Evolutionary conservation across 2,797 vertebrate species (phyloP).

Genomic region (Dryobates pubescens): DNA sequence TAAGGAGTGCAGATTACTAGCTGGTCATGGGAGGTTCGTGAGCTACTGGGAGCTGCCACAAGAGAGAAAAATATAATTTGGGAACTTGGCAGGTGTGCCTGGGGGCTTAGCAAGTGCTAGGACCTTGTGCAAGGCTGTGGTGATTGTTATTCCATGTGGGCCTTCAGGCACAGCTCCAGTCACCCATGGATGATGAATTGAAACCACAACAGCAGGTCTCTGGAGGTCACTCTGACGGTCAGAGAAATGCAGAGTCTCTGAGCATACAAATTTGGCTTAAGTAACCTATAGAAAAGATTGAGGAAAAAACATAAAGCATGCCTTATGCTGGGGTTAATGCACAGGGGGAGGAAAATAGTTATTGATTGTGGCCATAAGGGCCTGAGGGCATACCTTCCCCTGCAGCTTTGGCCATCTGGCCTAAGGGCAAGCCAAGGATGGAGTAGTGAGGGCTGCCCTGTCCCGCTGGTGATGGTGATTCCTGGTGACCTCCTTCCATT

Average conservation of each 20-base stretch:
- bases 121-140: not conserved
- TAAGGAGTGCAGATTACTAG: not conserved
- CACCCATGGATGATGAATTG: not conserved
- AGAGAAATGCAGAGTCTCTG: not conserved
- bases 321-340: not conserved
- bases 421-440: not conserved
- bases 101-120: no score
- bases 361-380: not conserved
- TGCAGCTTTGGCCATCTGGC: not conserved
- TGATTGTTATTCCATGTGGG: not conserved
- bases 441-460: not conserved
- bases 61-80: not conserved
- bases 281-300: not conserved
- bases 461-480: not conserved
- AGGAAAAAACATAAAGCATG: not conserved
- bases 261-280: not conserved
- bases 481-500: not conserved
- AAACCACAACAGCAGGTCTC: not conserved
- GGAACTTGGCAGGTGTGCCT: not conserved
- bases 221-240: fast-evolving
- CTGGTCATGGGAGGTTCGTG: fast-evolving
- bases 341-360: not conserved
- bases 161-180: not conserved
- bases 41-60: not conserved
- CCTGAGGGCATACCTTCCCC: not conserved